Evolutionary conservation across 2,888 invertebrate species (phyloP).

Genomic region (Archips xylosteana): DNA sequence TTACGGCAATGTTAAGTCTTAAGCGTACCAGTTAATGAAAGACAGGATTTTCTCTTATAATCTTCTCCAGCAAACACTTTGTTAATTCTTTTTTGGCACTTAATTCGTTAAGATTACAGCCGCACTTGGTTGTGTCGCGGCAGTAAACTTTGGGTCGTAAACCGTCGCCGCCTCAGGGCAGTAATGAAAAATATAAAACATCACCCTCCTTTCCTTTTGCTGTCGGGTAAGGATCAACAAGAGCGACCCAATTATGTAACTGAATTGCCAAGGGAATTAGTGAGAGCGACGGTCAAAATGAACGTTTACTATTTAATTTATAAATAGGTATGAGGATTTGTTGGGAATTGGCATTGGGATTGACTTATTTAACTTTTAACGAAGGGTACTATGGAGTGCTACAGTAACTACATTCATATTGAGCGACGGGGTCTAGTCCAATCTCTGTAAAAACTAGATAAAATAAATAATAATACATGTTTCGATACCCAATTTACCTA

Average conservation of each 20-base stretch:
- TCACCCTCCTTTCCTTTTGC: conserved; percentile 19
- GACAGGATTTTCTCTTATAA: conserved; percentile 9
- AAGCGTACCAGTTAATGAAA: neutral
- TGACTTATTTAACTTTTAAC: neutral
- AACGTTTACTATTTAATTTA: conserved; percentile 7
- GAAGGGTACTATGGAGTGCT: neutral
- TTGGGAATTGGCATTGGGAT: neutral
- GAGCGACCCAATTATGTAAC: conserved; percentile 36
- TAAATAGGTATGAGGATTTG: neutral
- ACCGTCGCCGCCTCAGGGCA: conserved; percentile 48
- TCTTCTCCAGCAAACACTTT: conserved; percentile 16
- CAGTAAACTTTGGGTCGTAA: conserved; percentile 62
- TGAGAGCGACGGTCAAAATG: neutral
- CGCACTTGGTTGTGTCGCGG: conserved; percentile 52
- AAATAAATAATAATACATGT: too few relatives aligned
- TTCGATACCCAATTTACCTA: too few relatives aligned
- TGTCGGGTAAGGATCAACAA: conserved; percentile 36
- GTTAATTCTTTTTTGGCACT: conserved; percentile 39
- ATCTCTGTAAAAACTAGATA: too few relatives aligned
- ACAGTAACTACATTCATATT: neutral
- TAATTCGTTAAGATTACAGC: conserved; percentile 56
- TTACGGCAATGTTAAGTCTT: conserved; percentile 2
- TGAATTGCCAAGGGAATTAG: conserved; percentile 17
- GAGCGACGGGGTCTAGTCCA: neutral
- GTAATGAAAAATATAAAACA: conserved; percentile 68